These are phyloP conservation scores for Clavelina lepadiformis DNA, from an alignment of 23 tunicate genomes.

Conservation along the genomic window DNA sequence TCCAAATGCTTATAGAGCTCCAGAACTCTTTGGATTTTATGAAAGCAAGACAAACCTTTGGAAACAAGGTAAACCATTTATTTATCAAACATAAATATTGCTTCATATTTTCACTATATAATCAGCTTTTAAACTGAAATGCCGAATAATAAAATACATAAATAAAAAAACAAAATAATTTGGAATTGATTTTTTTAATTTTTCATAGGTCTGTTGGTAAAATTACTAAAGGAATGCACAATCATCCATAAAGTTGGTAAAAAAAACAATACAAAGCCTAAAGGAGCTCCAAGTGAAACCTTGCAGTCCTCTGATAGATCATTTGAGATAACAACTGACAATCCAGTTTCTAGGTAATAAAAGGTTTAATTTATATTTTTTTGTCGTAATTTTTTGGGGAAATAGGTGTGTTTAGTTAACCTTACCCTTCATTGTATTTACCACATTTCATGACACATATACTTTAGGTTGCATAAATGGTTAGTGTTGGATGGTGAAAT, in stretches of 20 bases:
- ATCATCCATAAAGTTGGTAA: slow-evolving; percentile 11
- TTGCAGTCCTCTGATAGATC: slow-evolving; percentile 18
- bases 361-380: no score
- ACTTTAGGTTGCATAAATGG: slow-evolving; percentile 69
- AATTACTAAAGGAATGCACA: slow-evolving; percentile 31
- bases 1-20: slow-evolving; percentile 40
- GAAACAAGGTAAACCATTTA: slow-evolving; percentile 38
- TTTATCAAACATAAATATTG: no score
- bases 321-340: neutral
- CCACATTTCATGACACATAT: neutral
- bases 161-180: no score
- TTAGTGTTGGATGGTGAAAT: slow-evolving; percentile 77
- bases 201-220: slow-evolving; percentile 18
- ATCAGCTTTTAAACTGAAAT: no score
- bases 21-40: slow-evolving; percentile 55
- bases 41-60: slow-evolving; percentile 22
- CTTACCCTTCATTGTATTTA: neutral
- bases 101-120: no score
- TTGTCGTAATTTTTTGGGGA: no score
- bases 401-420: no score
- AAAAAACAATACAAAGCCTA: neutral
- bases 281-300: no score
- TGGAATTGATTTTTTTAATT: neutral
- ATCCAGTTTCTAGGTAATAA: slow-evolving; percentile 1
- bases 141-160: no score